Conservation (phyloP, 2,797 vertebrate species). For the Sandelia bainsii region DNA sequence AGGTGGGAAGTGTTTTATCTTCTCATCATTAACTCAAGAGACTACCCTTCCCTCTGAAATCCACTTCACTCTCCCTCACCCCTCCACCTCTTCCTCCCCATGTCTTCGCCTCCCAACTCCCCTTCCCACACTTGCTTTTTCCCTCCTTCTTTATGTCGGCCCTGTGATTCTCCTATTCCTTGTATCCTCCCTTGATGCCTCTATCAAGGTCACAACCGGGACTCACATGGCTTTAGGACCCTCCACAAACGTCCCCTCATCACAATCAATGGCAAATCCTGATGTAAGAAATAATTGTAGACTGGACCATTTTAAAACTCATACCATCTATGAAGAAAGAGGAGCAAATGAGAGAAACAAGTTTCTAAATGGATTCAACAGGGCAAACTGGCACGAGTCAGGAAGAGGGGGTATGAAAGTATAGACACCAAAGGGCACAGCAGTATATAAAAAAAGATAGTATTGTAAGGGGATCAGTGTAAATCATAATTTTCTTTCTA, state of each 20-base stretch:
- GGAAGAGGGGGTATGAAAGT: too few relatives aligned
- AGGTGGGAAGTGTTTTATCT: slow-evolving; percentile 76
- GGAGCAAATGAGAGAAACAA: not conserved
- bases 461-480: slow-evolving; percentile 5
- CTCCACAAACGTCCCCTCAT: slow-evolving; percentile 59
- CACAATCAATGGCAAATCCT: slow-evolving; percentile 79
- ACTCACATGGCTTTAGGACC: slow-evolving; percentile 79
- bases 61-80: slow-evolving; percentile 2
- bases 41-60: slow-evolving; percentile 26
- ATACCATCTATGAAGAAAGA: not conserved
- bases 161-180: slow-evolving; percentile 89
- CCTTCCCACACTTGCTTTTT: slow-evolving; percentile 75
- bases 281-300: slow-evolving; percentile 62
- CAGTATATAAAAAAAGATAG: not conserved
- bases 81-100: slow-evolving; percentile 43
- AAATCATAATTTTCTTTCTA: not conserved
- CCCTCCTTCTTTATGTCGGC: slow-evolving; percentile 62
- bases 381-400: not conserved
- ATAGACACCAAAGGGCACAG: not conserved
- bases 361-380: slow-evolving; percentile 61
- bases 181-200: slow-evolving; percentile 84
- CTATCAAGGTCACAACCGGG: slow-evolving; percentile 89
- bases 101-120: not conserved
- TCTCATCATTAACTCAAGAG: slow-evolving; percentile 81
- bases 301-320: slow-evolving; percentile 50